phyloP scores from a whole-genome alignment of 2,113 vertebrate species.

The Phoenicopterus ruber region DNA sequence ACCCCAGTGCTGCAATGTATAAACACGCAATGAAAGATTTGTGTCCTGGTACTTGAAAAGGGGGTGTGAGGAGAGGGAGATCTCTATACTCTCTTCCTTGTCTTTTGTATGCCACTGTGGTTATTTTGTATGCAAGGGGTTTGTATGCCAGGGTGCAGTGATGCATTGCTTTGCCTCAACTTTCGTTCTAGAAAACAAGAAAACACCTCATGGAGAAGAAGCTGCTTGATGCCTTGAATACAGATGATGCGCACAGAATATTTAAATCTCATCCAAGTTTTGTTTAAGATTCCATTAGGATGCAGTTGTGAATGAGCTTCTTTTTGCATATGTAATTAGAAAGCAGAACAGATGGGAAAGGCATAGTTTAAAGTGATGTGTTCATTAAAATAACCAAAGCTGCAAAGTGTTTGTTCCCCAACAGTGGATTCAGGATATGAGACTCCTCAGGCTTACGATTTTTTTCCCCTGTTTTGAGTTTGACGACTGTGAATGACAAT shows the following conservation, averaged over 20 bases:
- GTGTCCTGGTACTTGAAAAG: not conserved
- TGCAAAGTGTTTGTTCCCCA: constrained; percentile 39
- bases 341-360: constrained; percentile 61
- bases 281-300: constrained; percentile 42
- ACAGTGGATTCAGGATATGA: not conserved
- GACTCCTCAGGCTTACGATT: not conserved
- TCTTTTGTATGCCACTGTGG: not conserved
- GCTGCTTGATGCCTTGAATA: not conserved
- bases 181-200: not conserved
- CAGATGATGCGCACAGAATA: not conserved
- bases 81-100: not conserved
- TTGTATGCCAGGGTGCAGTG: not conserved
- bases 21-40: not conserved
- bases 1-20: not conserved
- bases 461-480: not conserved
- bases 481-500: not conserved
- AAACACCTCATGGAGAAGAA: not conserved
- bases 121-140: not conserved
- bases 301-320: constrained; percentile 21
- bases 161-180: not conserved
- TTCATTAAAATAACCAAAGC: constrained; percentile 65
- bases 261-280: not conserved
- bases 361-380: constrained; percentile 59
- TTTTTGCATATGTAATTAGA: constrained; percentile 53
- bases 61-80: not conserved